Percentiles rank a stretch among this genome's conserved stretches.
phyloP scores from a whole-genome alignment of 35 echinoderm and acorn worm species.

The Amphiura filiformis region DNA sequence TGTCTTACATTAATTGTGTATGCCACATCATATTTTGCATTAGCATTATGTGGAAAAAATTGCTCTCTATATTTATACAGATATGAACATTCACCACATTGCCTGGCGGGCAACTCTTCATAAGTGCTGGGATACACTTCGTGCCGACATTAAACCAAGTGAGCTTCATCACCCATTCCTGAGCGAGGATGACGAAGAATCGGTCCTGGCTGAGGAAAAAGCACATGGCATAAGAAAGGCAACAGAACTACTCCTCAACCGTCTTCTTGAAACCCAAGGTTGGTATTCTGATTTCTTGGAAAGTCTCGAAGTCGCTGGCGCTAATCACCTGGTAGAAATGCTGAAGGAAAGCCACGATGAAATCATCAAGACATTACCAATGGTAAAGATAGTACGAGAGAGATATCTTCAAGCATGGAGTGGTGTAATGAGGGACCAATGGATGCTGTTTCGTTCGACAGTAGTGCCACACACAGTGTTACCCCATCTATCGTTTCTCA shows the following conservation, averaged over 20 bases:
- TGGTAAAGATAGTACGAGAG: not conserved
- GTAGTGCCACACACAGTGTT: not conserved
- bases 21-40: no score
- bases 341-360: not conserved
- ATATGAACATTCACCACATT: not conserved
- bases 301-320: not conserved
- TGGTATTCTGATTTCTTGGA: not conserved
- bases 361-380: not conserved
- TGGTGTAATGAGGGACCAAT: not conserved
- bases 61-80: no score
- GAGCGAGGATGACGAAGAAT: not conserved
- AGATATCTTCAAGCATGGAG: not conserved
- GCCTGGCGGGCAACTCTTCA: not conserved
- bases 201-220: not conserved
- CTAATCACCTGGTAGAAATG: not conserved
- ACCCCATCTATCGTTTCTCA: not conserved
- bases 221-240: not conserved
- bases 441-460: not conserved
- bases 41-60: no score
- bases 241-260: not conserved
- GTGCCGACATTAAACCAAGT: not conserved
- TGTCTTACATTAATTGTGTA: no score
- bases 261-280: not conserved
- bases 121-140: not conserved
- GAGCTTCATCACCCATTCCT: not conserved